A percentile compares a stretch with the other conserved stretches of the same genome.
phyloP scores from a whole-genome alignment of 2,888 invertebrate species.

The Stenchaetothrips biformis region DNA sequence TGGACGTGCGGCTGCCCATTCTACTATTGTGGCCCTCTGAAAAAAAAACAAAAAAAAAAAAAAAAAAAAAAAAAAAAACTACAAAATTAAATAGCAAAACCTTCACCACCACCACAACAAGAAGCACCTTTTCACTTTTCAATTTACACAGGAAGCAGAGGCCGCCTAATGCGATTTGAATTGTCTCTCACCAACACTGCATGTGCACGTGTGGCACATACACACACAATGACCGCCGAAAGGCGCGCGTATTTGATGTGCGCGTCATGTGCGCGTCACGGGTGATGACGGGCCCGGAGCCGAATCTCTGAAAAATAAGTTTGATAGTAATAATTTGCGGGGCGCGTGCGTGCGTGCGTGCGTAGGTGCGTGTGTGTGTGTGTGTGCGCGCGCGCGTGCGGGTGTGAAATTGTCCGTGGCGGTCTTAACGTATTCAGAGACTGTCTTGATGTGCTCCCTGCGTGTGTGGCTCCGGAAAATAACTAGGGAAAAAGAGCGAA shows the following conservation, averaged over 20 bases:
- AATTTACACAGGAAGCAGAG: not conserved
- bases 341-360: too few relatives aligned
- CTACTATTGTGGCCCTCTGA: too few relatives aligned
- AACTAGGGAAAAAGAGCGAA: not conserved
- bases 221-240: not conserved
- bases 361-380: not conserved
- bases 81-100: too few relatives aligned
- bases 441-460: too few relatives aligned
- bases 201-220: too few relatives aligned
- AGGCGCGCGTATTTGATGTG: not conserved
- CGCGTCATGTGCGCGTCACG: not conserved
- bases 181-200: not conserved
- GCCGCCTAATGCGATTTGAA: constrained; percentile 7
- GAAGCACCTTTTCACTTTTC: too few relatives aligned
- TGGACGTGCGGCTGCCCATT: too few relatives aligned
- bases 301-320: not conserved
- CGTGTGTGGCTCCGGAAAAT: not conserved
- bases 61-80: too few relatives aligned
- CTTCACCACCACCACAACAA: too few relatives aligned
- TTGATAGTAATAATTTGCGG: not conserved
- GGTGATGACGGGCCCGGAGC: not conserved
- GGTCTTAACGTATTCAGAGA: constrained; percentile 1
- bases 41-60: too few relatives aligned
- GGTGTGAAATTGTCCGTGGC: constrained; percentile 7
- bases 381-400: not conserved